Conservation (phyloP, 1,140 invertebrate genomes). For the Leptinotarsa undecemlineata region DNA sequence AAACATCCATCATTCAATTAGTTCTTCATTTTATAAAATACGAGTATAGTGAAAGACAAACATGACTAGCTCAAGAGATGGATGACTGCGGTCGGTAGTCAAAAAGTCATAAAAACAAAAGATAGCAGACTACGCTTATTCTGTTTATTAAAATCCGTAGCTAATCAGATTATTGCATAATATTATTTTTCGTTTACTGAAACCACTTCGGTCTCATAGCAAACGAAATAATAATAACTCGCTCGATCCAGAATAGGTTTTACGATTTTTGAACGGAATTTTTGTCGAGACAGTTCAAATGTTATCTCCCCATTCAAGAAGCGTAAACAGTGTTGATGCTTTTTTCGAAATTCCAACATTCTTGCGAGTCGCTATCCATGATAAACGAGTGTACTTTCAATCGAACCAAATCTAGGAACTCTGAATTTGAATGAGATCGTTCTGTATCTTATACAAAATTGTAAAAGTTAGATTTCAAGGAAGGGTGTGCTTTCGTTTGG, state of each 20-base stretch:
- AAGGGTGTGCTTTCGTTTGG: too few species aligned
- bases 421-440: too few species aligned
- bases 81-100: too few species aligned
- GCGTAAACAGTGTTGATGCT: background rate
- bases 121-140: background rate
- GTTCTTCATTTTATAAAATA: too few species aligned
- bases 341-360: conserved; percentile 3
- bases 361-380: background rate
- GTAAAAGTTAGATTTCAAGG: too few species aligned
- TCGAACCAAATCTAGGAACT: too few species aligned
- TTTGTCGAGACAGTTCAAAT: conserved; percentile 8
- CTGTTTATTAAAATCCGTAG: background rate
- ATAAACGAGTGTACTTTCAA: background rate
- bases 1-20: too few species aligned
- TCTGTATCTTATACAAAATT: too few species aligned
- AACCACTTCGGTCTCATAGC: background rate
- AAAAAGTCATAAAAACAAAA: background rate
- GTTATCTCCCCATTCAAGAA: conserved; percentile 7
- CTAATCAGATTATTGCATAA: background rate
- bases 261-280: conserved; percentile 1
- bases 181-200: background rate
- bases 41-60: too few species aligned
- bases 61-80: too few species aligned
- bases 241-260: background rate
- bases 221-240: background rate